Base-by-base conservation (phyloP, 2,888 invertebrate genomes). In the Himalopsyche anomala region DNA sequence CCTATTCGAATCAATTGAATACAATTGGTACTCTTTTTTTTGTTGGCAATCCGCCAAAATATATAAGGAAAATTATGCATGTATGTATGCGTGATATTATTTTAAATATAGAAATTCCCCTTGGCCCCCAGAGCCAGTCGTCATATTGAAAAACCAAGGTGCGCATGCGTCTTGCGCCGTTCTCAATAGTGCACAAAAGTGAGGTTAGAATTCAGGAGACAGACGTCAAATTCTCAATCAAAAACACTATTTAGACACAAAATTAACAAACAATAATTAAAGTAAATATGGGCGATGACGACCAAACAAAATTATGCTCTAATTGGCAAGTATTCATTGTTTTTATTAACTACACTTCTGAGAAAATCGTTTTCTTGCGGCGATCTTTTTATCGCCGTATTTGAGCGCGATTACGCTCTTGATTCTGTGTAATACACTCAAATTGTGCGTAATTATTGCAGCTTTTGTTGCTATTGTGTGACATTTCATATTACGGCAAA, bases 321-420 rank as follows among this genome's bases (percentile, higher is more conserved):
- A 84, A 87, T 81, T 87, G 87, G 87, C 82, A 84, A 83, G 85
- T 86, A 86, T 82, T 56, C 36, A 54, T 81, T 85, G 74, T 85
- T 62, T 85, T 81, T 45, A 81, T 74, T 74, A 36, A 12, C 12
- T 36, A 74, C 28, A 36, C 5, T 74, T 15, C 74, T 28, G 38
- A 74, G 15, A 36, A 74, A 74, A 15, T 12, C 36, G 4, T 74
- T 36, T 5, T 74, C 36, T 36, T 74, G 4, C 36, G 62, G 62
- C 62, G 62, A 19, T 62, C 4, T 62, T 28, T 51, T 51, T n/a
- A 62, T 62, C 62, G 19, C 9, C 28, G n/a, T 28, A 62, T 15
- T 51, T 51, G 12, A 19, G 28, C 28, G 62, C 62, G 62, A 62
- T 62, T 62, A 62, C 19, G 62, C 19, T 1, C 36, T 19, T 38